Conservation (phyloP, 2,113 vertebrate genomes). For the Charadrius vociferus region DNA sequence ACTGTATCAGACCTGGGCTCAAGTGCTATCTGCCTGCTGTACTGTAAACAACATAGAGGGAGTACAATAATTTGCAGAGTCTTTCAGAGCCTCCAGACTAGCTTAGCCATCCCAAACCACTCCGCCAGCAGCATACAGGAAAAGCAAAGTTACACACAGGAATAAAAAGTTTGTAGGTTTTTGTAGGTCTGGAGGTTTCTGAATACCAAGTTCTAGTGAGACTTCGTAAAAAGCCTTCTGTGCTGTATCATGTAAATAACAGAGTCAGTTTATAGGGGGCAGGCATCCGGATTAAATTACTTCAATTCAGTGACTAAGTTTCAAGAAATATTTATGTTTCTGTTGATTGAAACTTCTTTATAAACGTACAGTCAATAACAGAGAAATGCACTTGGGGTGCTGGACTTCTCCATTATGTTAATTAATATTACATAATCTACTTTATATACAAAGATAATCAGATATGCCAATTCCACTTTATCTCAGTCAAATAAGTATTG, state of each 20-base stretch:
- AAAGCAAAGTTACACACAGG: neutral
- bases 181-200: neutral
- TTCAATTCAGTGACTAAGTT: neutral
- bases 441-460: neutral
- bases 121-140: neutral
- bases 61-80: neutral
- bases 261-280: neutral
- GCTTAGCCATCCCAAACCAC: neutral
- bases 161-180: neutral
- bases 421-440: neutral
- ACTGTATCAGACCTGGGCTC: neutral
- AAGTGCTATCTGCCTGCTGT: neutral
- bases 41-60: neutral
- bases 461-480: neutral
- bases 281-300: neutral
- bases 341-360: neutral
- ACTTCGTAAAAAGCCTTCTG: neutral
- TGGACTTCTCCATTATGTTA: neutral
- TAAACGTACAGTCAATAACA: neutral
- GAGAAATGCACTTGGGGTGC: neutral
- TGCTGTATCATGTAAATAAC: neutral
- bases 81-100: neutral
- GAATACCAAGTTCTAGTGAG: neutral
- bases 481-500: neutral
- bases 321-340: neutral